These are phyloP conservation scores for Chelonus formosanus DNA, from an alignment of 2,888 invertebrate genomes.

Conservation along the genomic window DNA sequence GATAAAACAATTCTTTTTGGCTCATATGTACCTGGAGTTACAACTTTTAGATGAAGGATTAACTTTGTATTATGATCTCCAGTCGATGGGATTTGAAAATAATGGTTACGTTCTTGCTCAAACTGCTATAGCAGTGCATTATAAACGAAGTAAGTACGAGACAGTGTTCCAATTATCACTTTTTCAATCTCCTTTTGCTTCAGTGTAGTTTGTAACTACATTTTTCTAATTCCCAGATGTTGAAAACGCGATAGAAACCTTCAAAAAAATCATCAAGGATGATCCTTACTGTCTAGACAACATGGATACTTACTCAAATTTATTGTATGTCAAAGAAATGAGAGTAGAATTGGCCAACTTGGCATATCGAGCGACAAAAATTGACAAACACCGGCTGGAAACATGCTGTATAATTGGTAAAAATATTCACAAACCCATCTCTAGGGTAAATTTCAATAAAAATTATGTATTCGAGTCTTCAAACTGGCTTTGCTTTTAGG, in stretches of 20 bases:
- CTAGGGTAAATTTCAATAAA: too few species aligned
- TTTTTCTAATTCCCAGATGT: slow-evolving; percentile 72
- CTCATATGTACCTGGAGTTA: slow-evolving; percentile 88
- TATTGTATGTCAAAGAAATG: slow-evolving; percentile 93
- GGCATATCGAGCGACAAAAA: slow-evolving; percentile 91
- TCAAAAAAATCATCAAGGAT: slow-evolving; percentile 80
- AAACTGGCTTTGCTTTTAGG: slow-evolving; percentile 68
- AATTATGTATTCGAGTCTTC: too few species aligned
- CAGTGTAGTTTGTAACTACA: slow-evolving; percentile 29
- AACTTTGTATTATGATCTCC: slow-evolving; percentile 80
- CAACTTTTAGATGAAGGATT: slow-evolving; percentile 91
- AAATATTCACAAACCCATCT: neutral
- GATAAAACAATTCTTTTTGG: slow-evolving; percentile 93
- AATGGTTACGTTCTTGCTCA: slow-evolving; percentile 91
- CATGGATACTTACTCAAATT: slow-evolving; percentile 96
- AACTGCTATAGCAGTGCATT: slow-evolving; percentile 92
- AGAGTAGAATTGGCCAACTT: slow-evolving; percentile 90
- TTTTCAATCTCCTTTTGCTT: too few species aligned
- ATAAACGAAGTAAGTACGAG: slow-evolving; percentile 77
- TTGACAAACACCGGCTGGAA: slow-evolving; percentile 96
- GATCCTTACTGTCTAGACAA: slow-evolving; percentile 96
- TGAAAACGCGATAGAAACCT: slow-evolving; percentile 85
- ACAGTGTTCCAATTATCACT: too few species aligned
- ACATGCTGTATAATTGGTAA: slow-evolving; percentile 96
- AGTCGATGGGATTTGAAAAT: slow-evolving; percentile 82